Evolutionary conservation across 2,888 invertebrate species (phyloP), one percentile per base, ranked within the genome.

Genomic region (Tachina grossa): DNA sequence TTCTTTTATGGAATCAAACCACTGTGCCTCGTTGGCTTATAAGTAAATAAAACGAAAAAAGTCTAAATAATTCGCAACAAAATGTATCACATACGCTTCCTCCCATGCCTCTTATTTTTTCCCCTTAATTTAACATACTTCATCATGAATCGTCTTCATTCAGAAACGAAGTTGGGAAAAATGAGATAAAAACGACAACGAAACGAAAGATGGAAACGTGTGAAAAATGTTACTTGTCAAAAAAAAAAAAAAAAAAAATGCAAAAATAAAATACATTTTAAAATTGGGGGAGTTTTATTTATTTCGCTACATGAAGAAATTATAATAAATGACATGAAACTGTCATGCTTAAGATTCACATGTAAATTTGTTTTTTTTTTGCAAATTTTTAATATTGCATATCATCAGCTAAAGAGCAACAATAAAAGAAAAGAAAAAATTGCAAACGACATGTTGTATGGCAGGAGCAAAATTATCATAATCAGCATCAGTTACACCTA

Each of bases 321-420:
- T 83, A 71, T 83, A 79, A 85, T 76, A 85, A 83, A 79, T 83
- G 83, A 85, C 83, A 83, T 55, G 53, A 83, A 72, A 79, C 78
- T 83, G 83, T 85, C 79, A 79, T 79, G 53, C 69, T 45, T 68
- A 59, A 53, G 68, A 74, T 68, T 81, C 59, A 53, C 77, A 77
- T 59, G 72, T 69, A 39, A 43, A 53, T 22, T 14, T 22, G 1
- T 22, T 31, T 31, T 31, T 31, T 43, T 65, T 13, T 65, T 39
- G 61, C 72, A 72, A 77, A 77, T 61, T 76, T 84, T 75, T 68
- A 82, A 78, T 57, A 78, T 85, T 74, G 63, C 63, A 85, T 74
- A 82, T 74, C 78, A 71, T 69, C 82, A 82, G 69, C 78, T 78
- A 78, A 78, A 55, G 74, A 82, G 77, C n/a, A 82, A 63, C 68